Evolutionary conservation across 2,888 invertebrate species (phyloP).

Genomic region (Aporophyla lueneburgensis): DNA sequence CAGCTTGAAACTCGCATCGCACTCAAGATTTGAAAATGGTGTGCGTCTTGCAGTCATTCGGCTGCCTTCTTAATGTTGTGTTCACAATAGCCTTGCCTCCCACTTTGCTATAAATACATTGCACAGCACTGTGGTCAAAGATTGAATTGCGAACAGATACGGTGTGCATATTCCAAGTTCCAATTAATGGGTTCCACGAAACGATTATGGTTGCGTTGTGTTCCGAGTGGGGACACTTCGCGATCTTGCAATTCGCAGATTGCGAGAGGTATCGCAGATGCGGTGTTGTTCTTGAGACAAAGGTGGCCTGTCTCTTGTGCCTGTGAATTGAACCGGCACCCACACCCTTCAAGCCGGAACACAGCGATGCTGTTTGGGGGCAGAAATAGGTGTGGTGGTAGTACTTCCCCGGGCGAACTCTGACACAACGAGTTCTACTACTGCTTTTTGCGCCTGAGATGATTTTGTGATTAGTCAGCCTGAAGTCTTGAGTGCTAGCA

Average conservation of each 20-base stretch:
- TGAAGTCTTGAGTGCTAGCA: neutral
- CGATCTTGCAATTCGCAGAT: neutral
- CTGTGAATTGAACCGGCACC: neutral
- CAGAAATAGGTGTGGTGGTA: slow-evolving; percentile 9
- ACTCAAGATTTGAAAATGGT: slow-evolving; percentile 8
- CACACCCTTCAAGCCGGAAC: neutral
- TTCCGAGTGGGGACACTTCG: neutral
- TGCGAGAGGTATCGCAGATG: neutral
- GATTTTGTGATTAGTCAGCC: neutral
- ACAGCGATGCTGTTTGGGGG: neutral
- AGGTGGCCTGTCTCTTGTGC: slow-evolving; percentile 1
- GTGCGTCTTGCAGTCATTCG: slow-evolving; percentile 16
- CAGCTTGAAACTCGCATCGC: neutral
- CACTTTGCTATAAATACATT: slow-evolving; percentile 42
- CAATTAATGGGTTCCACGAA: slow-evolving; percentile 3
- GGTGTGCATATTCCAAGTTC: neutral
- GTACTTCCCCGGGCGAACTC: neutral
- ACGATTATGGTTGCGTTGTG: slow-evolving; percentile 9
- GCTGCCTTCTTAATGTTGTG: slow-evolving; percentile 12
- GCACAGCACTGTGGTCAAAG: slow-evolving; percentile 31
- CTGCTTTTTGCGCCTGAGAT: neutral
- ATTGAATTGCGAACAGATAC: neutral
- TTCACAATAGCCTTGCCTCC: slow-evolving; percentile 33
- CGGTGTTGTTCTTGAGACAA: neutral
- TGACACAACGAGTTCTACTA: slow-evolving; percentile 6